Conservation (phyloP, 2,888 invertebrate species). For the Catocala fraxini region DNA sequence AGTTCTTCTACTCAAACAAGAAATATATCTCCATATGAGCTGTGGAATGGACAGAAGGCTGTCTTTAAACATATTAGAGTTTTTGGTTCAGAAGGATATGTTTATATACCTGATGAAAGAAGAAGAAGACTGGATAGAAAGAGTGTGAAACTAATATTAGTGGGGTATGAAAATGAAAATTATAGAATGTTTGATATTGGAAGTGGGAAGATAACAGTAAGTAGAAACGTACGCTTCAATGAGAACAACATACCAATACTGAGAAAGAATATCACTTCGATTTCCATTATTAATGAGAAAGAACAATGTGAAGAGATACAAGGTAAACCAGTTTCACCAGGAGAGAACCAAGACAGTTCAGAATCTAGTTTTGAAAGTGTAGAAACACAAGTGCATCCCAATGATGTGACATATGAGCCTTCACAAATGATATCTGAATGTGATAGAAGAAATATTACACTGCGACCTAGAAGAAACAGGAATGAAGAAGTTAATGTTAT, state of each 20-base stretch:
- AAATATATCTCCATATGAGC: neutral
- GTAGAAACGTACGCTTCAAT: slow-evolving; percentile 1
- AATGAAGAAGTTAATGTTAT: neutral
- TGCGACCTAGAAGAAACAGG: neutral
- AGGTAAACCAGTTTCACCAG: neutral
- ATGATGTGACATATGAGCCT: neutral
- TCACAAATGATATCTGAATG: neutral
- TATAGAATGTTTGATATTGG: slow-evolving; percentile 3
- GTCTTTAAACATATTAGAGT: no score
- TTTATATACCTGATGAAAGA: neutral
- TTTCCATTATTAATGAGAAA: neutral
- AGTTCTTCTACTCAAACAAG: neutral
- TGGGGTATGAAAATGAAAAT: slow-evolving; percentile 1
- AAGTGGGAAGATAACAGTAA: slow-evolving; percentile 1
- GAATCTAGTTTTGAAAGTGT: slow-evolving; percentile 1
- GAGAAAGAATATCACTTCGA: slow-evolving; percentile 1
- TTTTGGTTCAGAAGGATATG: no score
- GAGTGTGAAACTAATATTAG: slow-evolving; percentile 4
- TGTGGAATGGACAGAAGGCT: no score
- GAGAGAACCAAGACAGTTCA: neutral
- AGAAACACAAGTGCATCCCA: neutral
- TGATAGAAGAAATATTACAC: neutral
- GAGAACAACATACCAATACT: neutral
- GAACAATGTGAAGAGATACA: neutral
- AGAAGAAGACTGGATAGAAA: neutral